phyloP scores from a whole-genome alignment of 2,888 invertebrate species.

The Argyra leucocephala region DNA sequence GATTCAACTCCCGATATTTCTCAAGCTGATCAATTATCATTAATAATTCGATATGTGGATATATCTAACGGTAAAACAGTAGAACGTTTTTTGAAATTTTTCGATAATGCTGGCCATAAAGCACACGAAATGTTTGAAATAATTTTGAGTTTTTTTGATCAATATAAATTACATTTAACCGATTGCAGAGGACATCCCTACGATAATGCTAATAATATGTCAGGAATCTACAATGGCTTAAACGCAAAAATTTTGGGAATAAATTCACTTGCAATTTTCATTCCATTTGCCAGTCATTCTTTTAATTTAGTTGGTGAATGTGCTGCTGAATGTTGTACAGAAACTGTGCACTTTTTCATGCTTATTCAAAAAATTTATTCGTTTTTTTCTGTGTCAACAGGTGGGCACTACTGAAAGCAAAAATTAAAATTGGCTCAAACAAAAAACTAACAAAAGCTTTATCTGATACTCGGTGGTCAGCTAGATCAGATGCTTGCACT shows the following conservation, averaged over 20 bases:
- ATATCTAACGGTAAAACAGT: neutral
- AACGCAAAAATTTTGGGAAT: slow-evolving; percentile 29
- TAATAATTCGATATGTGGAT: slow-evolving; percentile 11
- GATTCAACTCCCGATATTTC: slow-evolving; percentile 13
- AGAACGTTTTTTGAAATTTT: slow-evolving; percentile 13
- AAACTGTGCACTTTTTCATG: no score
- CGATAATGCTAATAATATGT: slow-evolving; percentile 31
- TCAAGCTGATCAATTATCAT: slow-evolving; percentile 11
- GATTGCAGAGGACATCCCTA: slow-evolving; percentile 25
- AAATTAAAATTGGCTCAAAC: no score
- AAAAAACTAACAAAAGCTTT: no score
- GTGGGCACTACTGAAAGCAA: no score
- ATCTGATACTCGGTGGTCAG: no score
- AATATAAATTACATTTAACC: neutral
- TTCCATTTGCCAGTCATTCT: no score
- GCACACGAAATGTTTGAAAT: neutral
- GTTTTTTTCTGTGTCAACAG: no score
- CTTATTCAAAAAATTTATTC: no score
- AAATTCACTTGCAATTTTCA: slow-evolving; percentile 26
- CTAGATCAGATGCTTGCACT: no score
- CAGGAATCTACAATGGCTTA: slow-evolving; percentile 29
- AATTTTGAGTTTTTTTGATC: neutral
- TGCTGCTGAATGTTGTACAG: no score
- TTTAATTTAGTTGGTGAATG: no score
- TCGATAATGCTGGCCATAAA: slow-evolving; percentile 7